Evolutionary conservation across 2,113 vertebrate species (phyloP), one percentile per base, ranked within the genome.

Genomic region (Seriola quinqueradiata): DNA sequence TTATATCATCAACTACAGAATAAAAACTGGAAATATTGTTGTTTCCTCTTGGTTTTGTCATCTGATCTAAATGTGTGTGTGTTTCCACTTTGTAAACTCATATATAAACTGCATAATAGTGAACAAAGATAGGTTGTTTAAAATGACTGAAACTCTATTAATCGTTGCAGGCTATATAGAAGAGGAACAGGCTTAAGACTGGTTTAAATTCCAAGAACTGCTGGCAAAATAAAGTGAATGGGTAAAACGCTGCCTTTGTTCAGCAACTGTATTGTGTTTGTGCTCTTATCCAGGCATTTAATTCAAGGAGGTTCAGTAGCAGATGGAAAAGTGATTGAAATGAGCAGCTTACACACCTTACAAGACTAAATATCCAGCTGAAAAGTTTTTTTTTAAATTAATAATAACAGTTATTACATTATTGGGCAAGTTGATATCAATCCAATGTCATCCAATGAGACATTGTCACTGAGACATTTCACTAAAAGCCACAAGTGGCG

Each of bases 1-100:
- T 87, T 64, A 77, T 71, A 79, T 79, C 84, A 75, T 89, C 81
- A 87, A 81, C 65, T 81, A 40, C 65, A 28, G 34, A n/a, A 65
- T 52, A 63, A 64, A 63, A 65, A 44, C 44, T 68, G 57, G 17
- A 72, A 66, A 80, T 42, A 5, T 14, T 32, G 23, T 58, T 4
- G 23, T 60, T 17, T 23, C 5, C 17, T 28, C 28, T 42, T 42
- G n/a, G n/a, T 42, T 46, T 52, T 65, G 19, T 63, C 46, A 67
- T 78, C 78, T 63, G 28, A 80, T 76, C 25, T 50, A 63, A 69
- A 76, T 48, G 1, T 38, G 17, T 42, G 13, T 54, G 14, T 67
- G 52, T 32, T 66, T 59, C 13, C n/a, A 77, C 17, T 70, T 46
- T 54, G 46, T 57, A 8, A 61, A 66, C 32, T 70, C 16, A 32